Percentiles rank a stretch among this genome's conserved stretches.
Conservation (phyloP, 2,113 vertebrate species). For the Toxotes chatareus region DNA sequence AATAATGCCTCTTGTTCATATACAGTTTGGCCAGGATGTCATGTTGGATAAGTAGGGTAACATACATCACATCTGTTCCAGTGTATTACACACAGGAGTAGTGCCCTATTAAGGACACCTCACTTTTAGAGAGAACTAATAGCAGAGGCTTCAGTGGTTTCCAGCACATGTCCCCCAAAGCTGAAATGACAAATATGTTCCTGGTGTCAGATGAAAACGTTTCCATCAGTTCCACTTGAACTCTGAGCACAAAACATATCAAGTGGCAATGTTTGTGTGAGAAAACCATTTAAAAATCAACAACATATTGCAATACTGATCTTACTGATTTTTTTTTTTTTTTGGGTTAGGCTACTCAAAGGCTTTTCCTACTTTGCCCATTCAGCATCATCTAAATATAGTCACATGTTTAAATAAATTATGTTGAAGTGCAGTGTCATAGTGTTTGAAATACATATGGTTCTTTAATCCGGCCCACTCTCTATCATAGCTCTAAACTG, state of each 20-base stretch:
- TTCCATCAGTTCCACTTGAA: neutral
- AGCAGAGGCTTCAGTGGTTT: neutral
- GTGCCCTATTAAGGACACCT: neutral
- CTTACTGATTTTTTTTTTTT: too few relatives aligned
- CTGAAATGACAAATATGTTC: neutral
- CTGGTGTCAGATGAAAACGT: neutral
- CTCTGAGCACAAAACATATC: too few relatives aligned
- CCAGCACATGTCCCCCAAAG: neutral
- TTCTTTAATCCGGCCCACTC: conserved; percentile 17
- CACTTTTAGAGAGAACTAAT: neutral
- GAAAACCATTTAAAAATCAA: too few relatives aligned
- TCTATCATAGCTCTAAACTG: conserved; percentile 3
- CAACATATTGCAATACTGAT: too few relatives aligned
- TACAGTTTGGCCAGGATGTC: neutral
- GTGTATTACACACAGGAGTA: neutral
- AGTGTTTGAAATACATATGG: conserved; percentile 16
- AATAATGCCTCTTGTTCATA: neutral
- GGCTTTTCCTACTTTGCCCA: too few relatives aligned
- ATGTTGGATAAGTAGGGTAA: neutral
- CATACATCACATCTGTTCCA: neutral
- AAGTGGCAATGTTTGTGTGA: too few relatives aligned
- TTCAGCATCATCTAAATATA: neutral
- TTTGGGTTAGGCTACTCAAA: too few relatives aligned
- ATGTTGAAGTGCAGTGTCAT: neutral
- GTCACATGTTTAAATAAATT: neutral